phyloP scores from a whole-genome alignment of 2,797 vertebrate genomes.

The Scomberomorus guttatus region DNA sequence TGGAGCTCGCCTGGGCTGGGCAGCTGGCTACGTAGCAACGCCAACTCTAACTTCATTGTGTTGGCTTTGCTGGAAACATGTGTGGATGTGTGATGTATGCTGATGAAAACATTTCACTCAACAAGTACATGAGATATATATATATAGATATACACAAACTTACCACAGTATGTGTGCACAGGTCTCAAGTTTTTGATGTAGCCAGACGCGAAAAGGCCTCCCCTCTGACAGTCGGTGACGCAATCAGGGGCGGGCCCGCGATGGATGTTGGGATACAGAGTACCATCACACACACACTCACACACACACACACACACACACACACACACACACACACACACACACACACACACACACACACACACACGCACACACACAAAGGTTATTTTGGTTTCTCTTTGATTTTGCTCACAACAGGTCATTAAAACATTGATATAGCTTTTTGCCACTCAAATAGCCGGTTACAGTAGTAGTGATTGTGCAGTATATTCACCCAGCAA shows the following conservation, averaged over 20 bases:
- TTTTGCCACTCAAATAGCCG: too few species aligned
- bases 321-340: too few species aligned
- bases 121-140: not conserved
- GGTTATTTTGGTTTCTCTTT: too few species aligned
- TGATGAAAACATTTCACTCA: rapidly evolving
- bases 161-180: slow-evolving; percentile 45
- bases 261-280: slow-evolving; percentile 71
- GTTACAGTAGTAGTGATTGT: too few species aligned
- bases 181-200: slow-evolving; percentile 28
- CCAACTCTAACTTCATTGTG: not conserved
- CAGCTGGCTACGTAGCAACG: slow-evolving; percentile 8
- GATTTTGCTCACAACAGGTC: too few species aligned
- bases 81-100: not conserved
- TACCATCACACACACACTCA: not conserved
- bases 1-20: slow-evolving; percentile 24
- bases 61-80: not conserved
- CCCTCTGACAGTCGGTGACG: slow-evolving; percentile 33
- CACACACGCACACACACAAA: too few species aligned
- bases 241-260: slow-evolving; percentile 42
- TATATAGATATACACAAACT: slow-evolving; percentile 12
- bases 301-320: not conserved
- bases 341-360: too few species aligned
- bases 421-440: too few species aligned
- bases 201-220: slow-evolving; percentile 59
- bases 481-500: too few species aligned